A percentile compares a stretch with the other conserved stretches of the same genome.
Conservation (phyloP, 2,113 vertebrate genomes). For the Xiphophorus couchianus region DNA sequence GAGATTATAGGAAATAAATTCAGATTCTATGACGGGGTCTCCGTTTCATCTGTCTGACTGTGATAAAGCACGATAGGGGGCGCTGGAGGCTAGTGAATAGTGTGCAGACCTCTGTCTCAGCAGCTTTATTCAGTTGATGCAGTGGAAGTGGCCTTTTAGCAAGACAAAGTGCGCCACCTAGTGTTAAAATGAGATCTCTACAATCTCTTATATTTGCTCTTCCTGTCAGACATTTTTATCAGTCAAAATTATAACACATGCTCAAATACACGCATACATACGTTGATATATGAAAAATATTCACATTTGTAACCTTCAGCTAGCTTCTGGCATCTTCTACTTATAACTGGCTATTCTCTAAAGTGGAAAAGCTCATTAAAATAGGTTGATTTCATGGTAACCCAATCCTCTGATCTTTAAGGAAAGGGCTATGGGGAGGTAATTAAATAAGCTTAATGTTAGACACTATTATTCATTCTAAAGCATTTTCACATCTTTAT, state of each 20-base stretch:
- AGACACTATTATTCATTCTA: too few species aligned
- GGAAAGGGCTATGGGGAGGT: too few species aligned
- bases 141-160: background rate
- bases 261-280: background rate
- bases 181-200: background rate
- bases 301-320: too few species aligned
- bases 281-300: too few species aligned
- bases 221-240: too few species aligned
- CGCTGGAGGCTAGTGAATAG: background rate
- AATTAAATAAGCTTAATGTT: too few species aligned
- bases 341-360: too few species aligned
- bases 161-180: slow-evolving; percentile 35
- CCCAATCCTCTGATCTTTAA: too few species aligned
- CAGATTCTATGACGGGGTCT: slow-evolving; percentile 78
- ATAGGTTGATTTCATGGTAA: too few species aligned
- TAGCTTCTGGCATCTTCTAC: too few species aligned
- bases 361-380: too few species aligned
- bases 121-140: background rate
- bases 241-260: background rate
- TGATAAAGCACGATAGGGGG: background rate
- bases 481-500: too few species aligned
- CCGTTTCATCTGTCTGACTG: slow-evolving; percentile 31
- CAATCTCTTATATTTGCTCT: background rate
- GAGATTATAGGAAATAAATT: slow-evolving; percentile 89
- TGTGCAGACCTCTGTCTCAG: background rate